Evolutionary conservation across 1,140 invertebrate species (phyloP), one percentile per base, ranked within the genome.

Genomic region (Aethina tumida): DNA sequence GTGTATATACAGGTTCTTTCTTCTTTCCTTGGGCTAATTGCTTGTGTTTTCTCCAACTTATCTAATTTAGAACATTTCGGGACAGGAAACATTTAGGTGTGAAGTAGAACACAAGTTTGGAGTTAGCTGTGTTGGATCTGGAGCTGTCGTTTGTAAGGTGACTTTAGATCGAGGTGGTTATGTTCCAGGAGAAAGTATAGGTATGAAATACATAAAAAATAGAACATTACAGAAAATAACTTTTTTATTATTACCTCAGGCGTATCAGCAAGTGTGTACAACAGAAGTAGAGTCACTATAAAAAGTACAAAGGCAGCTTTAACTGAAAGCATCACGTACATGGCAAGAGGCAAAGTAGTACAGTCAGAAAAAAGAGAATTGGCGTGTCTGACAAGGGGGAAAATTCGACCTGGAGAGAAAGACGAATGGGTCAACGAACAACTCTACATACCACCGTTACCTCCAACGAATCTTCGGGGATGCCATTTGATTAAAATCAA

Each of bases 401-500:
- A 89, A 66, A 83, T 91, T 34, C 73, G 81, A 33, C 74, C 86
- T 1, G 83, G 83, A 4, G 80, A 79, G 45, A 75, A 74, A 25
- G 86, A 90, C 56, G 79, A 86, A 61, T 96, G 89, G 89, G 73
- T 79, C 26, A 85, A 84, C 56, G 89, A 94, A 63, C 80, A 89
- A 59, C 74, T 96, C 30, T 90, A 91, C 59, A 87, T 97, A 37
- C 92, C 93, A 38, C 89, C 93, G 12, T 65, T 97, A 44, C 92
- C 92, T 28, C 94, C 94, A 7, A 96, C 92, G 13, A 92, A 94
- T 69, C 68, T 97, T n/a, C 71, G 90, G 43, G 92, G 91, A 22
- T 97, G 92, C 60, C 86, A 92, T 63, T 75, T 97, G 40, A 96
- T 97, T 50, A 80, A 86, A 58, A 88, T 97, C 43, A 79, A 91